Evolutionary conservation across 1,140 invertebrate species (phyloP).

Genomic region (Lepidurus apus): DNA sequence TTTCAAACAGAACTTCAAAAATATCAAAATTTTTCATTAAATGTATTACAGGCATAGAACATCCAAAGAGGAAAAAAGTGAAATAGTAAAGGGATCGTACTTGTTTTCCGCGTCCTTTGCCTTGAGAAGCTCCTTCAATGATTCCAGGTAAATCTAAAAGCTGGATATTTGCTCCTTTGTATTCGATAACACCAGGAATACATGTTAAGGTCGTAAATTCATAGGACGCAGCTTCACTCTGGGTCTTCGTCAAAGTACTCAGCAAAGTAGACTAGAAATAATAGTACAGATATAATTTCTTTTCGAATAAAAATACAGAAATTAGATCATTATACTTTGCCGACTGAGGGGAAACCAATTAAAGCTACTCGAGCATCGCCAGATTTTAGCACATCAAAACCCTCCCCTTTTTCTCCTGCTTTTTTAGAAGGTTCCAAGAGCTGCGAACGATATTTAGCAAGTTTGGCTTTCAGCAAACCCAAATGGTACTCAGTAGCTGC

Average conservation of each 20-base stretch:
- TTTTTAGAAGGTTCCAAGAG: slow-evolving; percentile 91
- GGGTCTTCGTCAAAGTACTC: slow-evolving; percentile 86
- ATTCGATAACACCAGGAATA: slow-evolving; percentile 97
- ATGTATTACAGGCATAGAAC: not conserved
- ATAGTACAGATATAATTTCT: slow-evolving; percentile 5
- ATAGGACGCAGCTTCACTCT: slow-evolving; percentile 93
- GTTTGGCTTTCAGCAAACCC: slow-evolving; percentile 94
- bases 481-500: slow-evolving; percentile 98
- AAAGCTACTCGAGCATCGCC: slow-evolving; percentile 97
- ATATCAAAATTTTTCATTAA: not conserved
- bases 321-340: slow-evolving; percentile 61
- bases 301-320: slow-evolving; percentile 24
- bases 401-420: slow-evolving; percentile 91
- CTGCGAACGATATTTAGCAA: slow-evolving; percentile 95
- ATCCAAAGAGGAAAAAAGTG: not conserved
- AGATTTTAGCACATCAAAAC: slow-evolving; percentile 99
- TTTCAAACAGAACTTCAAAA: not conserved
- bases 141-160: slow-evolving; percentile 91
- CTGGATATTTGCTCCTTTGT: slow-evolving; percentile 97
- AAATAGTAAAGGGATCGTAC: slow-evolving; percentile 43
- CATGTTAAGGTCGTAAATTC: slow-evolving; percentile 99
- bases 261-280: slow-evolving; percentile 77
- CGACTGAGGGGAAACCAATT: slow-evolving; percentile 95
- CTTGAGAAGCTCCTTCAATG: slow-evolving; percentile 94
- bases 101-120: slow-evolving; percentile 77